Evolutionary conservation across 2,113 vertebrate genomes (phyloP), one percentile per base, ranked within the genome.

Genomic region (Artemisiospiza belli): DNA sequence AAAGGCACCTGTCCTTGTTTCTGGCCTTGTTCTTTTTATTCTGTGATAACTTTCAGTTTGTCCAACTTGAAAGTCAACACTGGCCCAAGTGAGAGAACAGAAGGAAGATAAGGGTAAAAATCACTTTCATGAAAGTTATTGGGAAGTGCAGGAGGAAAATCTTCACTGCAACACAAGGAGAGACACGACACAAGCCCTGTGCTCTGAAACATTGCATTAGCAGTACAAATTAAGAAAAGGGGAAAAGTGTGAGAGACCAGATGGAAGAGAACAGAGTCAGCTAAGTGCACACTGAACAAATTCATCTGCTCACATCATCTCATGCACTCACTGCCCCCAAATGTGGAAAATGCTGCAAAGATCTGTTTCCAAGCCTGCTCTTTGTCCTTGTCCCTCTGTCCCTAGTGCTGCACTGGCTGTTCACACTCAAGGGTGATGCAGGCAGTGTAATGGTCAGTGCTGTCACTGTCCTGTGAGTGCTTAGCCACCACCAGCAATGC

Each of bases 171-270:
- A 66, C 41, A 39, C 37, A 61, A 87, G 66, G 58, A 59, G 25
- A 91, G 30, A 80, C 55, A 87, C 10, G 57, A 93, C 87, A 90
- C 0, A 86, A 91, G 67, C 59, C 66, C 43, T 90, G 82, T 94
- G 70, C 67, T 85, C 90, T 91, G 74, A 49, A 91, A 89, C 67
- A 30, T 35, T 83, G 81, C 89, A 91, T 91, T 96, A 83, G 43
- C 47, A 77, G 39, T 25, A 44, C 33, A 73, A 79, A 87, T 86
- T 62, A 83, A 95, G 93, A 89, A 83, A 92, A 81, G 44, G 70
- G 78, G 18, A 6, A 94, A 94, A 93, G 78, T 95, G 89, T 63
- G 85, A 93, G 66, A 91, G 75, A 90, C 82, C 92, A 90, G 85
- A 96, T 90, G 94, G 94, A 94, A 88, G 39, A 59, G 63, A 94